Evolutionary conservation across 2,113 vertebrate genomes (phyloP).

Genomic region (Strigops habroptila): DNA sequence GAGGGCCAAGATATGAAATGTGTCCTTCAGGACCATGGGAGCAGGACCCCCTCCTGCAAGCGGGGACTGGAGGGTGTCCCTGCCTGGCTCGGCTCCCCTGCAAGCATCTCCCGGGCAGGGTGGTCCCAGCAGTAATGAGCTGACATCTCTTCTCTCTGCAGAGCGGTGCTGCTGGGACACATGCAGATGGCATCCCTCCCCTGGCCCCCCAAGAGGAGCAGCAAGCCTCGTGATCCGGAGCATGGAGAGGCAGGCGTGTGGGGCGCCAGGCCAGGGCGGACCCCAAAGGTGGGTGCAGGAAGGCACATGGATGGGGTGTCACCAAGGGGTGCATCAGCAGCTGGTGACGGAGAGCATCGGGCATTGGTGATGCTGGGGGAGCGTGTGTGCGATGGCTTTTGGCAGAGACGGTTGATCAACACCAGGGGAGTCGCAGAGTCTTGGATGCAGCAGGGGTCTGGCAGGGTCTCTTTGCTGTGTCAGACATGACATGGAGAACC

Average conservation of each 20-base stretch:
- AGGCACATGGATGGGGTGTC: not conserved
- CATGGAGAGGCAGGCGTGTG: not conserved
- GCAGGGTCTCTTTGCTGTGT: not conserved
- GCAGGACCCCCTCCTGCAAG: not conserved
- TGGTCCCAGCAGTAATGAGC: not conserved
- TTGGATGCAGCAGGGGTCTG: not conserved
- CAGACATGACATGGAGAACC: not conserved
- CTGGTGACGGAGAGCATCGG: not conserved
- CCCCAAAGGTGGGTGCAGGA: slow-evolving; percentile 36
- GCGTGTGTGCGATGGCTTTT: not conserved
- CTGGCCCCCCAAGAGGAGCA: not conserved
- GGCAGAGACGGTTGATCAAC: not conserved
- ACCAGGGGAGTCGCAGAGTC: rapidly evolving
- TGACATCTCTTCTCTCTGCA: slow-evolving; percentile 53
- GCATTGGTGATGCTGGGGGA: not conserved
- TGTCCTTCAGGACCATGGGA: not conserved
- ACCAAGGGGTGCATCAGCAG: rapidly evolving
- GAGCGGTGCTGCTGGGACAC: not conserved
- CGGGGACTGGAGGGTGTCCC: not conserved
- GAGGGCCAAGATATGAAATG: not conserved
- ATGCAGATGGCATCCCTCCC: rapidly evolving
- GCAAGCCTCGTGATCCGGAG: not conserved
- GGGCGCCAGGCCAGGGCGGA: not conserved
- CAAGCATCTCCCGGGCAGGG: not conserved
- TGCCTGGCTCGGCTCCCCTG: not conserved